These are phyloP conservation scores for Parelbella ahira DNA, from an alignment of 2,888 invertebrate species.

Conservation along the genomic window DNA sequence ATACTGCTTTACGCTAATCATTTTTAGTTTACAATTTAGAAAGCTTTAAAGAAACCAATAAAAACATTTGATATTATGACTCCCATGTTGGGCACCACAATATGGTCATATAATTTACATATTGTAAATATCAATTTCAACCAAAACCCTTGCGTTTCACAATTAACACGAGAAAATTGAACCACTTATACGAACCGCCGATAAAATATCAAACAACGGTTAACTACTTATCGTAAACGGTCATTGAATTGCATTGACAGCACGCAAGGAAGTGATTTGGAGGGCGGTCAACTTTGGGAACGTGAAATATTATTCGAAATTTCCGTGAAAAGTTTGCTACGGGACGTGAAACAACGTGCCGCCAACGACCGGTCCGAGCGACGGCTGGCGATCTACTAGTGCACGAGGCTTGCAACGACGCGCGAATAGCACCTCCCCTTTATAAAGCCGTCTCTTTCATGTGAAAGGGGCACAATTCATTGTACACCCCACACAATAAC, in stretches of 20 bases:
- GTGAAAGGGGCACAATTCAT: slow-evolving; percentile 44
- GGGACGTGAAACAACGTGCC: slow-evolving; percentile 30
- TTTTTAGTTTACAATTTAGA: too few species aligned
- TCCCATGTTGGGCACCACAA: slow-evolving; percentile 21
- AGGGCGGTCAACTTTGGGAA: slow-evolving; percentile 49
- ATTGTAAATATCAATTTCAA: too few species aligned
- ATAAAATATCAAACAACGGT: slow-evolving; percentile 43
- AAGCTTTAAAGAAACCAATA: too few species aligned
- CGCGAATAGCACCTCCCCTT: slow-evolving; percentile 56
- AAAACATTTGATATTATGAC: too few species aligned
- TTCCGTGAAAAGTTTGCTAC: slow-evolving; percentile 73
- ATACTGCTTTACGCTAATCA: not conserved
- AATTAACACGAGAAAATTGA: slow-evolving; percentile 3
- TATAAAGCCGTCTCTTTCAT: slow-evolving; percentile 55
- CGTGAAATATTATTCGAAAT: slow-evolving; percentile 56
- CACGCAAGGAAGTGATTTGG: slow-evolving; percentile 69
- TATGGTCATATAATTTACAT: too few species aligned
- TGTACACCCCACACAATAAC: slow-evolving; percentile 50
- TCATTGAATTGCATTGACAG: slow-evolving; percentile 54
- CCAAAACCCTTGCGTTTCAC: too few species aligned
- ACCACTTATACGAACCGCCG: slow-evolving; percentile 18
- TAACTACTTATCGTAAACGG: slow-evolving; percentile 45
- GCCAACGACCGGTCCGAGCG: slow-evolving; percentile 46
- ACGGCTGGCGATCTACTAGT: slow-evolving; percentile 55
- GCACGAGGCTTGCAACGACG: slow-evolving; percentile 48